Conservation (phyloP, 2,113 vertebrate genomes). For the Aphyosemion australe region DNA sequence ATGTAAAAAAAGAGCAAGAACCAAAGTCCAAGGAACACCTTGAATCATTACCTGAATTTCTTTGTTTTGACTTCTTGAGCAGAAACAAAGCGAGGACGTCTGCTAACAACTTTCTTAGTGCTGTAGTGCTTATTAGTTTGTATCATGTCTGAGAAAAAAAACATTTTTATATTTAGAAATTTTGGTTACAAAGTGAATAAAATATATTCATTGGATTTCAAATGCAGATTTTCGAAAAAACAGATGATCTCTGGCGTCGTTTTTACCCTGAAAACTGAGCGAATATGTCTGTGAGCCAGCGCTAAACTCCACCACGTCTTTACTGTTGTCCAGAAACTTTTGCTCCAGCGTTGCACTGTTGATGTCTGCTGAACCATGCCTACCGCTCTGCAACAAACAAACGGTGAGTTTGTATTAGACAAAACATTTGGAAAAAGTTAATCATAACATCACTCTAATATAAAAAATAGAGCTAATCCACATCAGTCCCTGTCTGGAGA, state of each 20-base stretch:
- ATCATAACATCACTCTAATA: too few relatives aligned
- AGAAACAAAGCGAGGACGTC: conserved; percentile 68
- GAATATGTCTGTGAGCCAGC: conserved; percentile 68
- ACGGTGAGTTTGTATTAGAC: background rate
- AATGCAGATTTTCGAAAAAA: too few relatives aligned
- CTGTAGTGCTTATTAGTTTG: conserved; percentile 61
- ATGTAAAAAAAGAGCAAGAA: too few relatives aligned
- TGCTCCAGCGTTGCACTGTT: conserved; percentile 68
- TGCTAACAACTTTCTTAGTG: conserved; percentile 56
- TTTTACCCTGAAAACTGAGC: conserved; percentile 71
- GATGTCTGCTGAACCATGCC: conserved; percentile 35
- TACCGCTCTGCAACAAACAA: conserved; percentile 41
- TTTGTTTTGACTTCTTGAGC: conserved; percentile 33
- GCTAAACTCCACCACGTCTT: conserved; percentile 63
- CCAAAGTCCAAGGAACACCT: too few relatives aligned
- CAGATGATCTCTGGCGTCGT: too few relatives aligned
- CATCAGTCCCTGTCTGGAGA: too few relatives aligned
- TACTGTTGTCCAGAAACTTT: conserved; percentile 56
- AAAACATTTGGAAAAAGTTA: too few relatives aligned
- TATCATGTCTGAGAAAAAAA: conserved; percentile 63
- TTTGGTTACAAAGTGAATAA: too few relatives aligned
- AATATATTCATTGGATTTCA: too few relatives aligned
- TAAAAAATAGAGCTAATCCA: too few relatives aligned
- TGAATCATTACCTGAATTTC: conserved; percentile 47
- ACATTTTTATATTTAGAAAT: too few relatives aligned